These are phyloP conservation scores for Sciaenops ocellatus DNA, from an alignment of 2,797 vertebrate species.

Conservation along the genomic window DNA sequence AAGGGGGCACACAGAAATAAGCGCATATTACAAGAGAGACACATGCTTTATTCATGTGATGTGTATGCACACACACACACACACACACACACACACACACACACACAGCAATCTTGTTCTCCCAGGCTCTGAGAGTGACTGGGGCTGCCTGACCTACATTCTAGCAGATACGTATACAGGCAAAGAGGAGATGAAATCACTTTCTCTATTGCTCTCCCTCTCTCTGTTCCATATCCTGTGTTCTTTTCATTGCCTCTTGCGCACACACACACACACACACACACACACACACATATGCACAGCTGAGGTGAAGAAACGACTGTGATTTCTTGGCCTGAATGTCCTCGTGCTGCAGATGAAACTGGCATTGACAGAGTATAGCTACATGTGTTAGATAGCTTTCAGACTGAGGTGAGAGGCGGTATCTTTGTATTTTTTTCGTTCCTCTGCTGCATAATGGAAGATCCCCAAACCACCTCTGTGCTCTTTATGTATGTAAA, in stretches of 20 bases:
- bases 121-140: constrained; percentile 72
- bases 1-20: constrained; percentile 61
- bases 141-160: constrained; percentile 87
- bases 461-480: constrained; percentile 19
- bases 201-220: constrained; percentile 58
- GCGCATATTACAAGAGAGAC: constrained; percentile 62
- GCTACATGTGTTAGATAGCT: constrained; percentile 50
- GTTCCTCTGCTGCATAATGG: constrained; percentile 3
- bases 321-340: constrained; percentile 47
- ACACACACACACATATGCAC: constrained; percentile 18
- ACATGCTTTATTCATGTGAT: constrained; percentile 73
- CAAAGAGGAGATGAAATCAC: constrained; percentile 76
- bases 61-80: constrained; percentile 38
- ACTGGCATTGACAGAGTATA: constrained; percentile 21
- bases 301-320: constrained; percentile 37
- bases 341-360: constrained; percentile 50
- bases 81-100: constrained; percentile 33
- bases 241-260: constrained; percentile 57
- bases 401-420: constrained; percentile 32
- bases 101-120: constrained; percentile 60
- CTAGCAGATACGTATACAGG: constrained; percentile 75
- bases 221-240: constrained; percentile 67
- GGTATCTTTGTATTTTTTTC: neutral
- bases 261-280: constrained; percentile 24
- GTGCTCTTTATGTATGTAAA: constrained; percentile 12